Conservation (phyloP, 2,888 invertebrate genomes). For the Coenonympha arcania region DNA sequence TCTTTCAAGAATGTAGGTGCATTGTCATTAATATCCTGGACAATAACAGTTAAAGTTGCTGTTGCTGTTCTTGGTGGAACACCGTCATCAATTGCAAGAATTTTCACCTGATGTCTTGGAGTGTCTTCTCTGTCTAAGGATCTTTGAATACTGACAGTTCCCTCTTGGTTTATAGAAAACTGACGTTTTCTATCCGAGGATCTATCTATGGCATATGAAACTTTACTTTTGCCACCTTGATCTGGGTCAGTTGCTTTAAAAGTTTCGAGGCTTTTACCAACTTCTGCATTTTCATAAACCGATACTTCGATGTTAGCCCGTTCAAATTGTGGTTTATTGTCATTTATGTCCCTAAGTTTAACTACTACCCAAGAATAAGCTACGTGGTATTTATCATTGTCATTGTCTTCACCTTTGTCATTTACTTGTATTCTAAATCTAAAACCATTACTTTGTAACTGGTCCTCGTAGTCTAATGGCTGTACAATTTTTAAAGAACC, state of each 20-base stretch:
- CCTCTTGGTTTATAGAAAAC: slow-evolving; percentile 95
- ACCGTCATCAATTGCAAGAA: slow-evolving; percentile 95
- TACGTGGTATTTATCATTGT: slow-evolving; percentile 97
- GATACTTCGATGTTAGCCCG: slow-evolving; percentile 93
- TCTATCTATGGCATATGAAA: slow-evolving; percentile 92
- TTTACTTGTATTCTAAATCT: slow-evolving; percentile 95
- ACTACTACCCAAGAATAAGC: slow-evolving; percentile 97
- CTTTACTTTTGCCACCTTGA: slow-evolving; percentile 93
- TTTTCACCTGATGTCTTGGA: slow-evolving; percentile 95
- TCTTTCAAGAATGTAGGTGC: slow-evolving; percentile 94
- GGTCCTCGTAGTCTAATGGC: slow-evolving; percentile 95
- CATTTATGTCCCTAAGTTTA: slow-evolving; percentile 94
- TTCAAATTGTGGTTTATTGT: slow-evolving; percentile 97
- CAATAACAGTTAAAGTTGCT: slow-evolving; percentile 93
- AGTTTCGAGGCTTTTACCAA: slow-evolving; percentile 91
- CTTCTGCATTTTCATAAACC: slow-evolving; percentile 92
- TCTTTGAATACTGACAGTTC: slow-evolving; percentile 94
- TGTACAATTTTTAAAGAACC: slow-evolving; percentile 96
- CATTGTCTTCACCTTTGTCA: slow-evolving; percentile 95
- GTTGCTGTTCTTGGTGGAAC: slow-evolving; percentile 94
- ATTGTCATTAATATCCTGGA: slow-evolving; percentile 96
- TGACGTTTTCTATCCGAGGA: slow-evolving; percentile 94
- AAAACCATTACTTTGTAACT: slow-evolving; percentile 95
- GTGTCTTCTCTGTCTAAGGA: slow-evolving; percentile 95
- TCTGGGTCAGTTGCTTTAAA: slow-evolving; percentile 98